Percentiles rank a stretch among this genome's conserved stretches.
Evolutionary conservation across 2,888 invertebrate genomes (phyloP).

Genomic region (Micoletzkya japonica): DNA sequence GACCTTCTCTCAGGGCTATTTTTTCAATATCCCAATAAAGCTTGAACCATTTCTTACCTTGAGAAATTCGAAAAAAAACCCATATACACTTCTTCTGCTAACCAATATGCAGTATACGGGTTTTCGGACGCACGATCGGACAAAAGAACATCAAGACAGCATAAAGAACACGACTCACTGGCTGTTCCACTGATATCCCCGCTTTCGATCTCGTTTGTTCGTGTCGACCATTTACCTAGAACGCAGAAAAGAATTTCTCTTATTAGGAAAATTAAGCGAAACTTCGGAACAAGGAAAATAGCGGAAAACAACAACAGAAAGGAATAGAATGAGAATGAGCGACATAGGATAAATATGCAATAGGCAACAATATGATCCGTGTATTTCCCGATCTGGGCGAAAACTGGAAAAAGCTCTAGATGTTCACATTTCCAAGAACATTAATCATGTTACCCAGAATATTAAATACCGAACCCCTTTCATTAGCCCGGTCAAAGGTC

Average conservation of each 20-base stretch:
- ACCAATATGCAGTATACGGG: not conserved
- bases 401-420: no score
- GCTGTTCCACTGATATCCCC: constrained; percentile 15
- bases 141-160: not conserved
- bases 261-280: not conserved
- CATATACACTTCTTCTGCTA: not conserved
- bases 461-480: no score
- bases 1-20: not conserved
- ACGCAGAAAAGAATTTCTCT: not conserved
- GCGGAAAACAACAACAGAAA: not conserved
- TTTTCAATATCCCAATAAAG: not conserved
- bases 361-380: no score
- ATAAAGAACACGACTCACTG: constrained; percentile 9
- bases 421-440: no score
- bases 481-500: no score
- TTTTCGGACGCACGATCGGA: not conserved
- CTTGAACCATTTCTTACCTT: not conserved
- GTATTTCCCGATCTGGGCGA: no score
- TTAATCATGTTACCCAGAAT: no score
- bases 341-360: not conserved
- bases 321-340: not conserved
- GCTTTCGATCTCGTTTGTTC: no score
- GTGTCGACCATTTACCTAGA: not conserved
- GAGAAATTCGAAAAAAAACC: not conserved
- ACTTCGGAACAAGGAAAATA: not conserved